These are phyloP conservation scores for Diarsia brunnea DNA, from an alignment of 2,888 invertebrate species.

Conservation along the genomic window DNA sequence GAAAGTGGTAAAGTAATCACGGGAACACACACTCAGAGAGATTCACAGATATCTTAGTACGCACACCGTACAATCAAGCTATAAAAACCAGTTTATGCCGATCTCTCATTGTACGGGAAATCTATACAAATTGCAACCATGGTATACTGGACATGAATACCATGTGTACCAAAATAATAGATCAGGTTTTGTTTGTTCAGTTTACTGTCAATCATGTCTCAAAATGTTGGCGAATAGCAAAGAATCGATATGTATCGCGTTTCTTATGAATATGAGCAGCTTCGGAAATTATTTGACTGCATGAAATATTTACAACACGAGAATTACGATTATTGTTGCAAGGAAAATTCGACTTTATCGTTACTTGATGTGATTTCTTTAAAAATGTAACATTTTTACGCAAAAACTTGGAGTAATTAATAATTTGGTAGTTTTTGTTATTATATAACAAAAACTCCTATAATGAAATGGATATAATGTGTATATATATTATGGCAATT, in stretches of 20 bases:
- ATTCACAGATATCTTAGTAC: background rate
- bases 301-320: background rate
- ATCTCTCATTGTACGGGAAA: no score
- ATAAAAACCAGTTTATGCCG: no score
- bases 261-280: background rate
- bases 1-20: background rate
- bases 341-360: background rate
- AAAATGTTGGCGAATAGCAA: conserved; percentile 7
- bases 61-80: no score
- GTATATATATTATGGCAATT: no score
- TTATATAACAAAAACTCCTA: background rate
- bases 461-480: background rate
- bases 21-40: conserved; percentile 1
- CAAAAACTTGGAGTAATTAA: background rate
- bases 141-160: no score
- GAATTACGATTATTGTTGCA: background rate
- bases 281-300: background rate
- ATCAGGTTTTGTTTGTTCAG: conserved; percentile 21
- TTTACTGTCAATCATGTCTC: conserved; percentile 14
- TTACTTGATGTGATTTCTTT: background rate
- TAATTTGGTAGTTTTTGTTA: background rate
- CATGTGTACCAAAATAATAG: no score
- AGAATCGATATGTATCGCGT: conserved; percentile 2
- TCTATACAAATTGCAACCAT: no score
- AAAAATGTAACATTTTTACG: background rate